Evolutionary conservation across 2,888 invertebrate genomes (phyloP), one percentile per base, ranked within the genome.

Genomic region (Erebia palarica): DNA sequence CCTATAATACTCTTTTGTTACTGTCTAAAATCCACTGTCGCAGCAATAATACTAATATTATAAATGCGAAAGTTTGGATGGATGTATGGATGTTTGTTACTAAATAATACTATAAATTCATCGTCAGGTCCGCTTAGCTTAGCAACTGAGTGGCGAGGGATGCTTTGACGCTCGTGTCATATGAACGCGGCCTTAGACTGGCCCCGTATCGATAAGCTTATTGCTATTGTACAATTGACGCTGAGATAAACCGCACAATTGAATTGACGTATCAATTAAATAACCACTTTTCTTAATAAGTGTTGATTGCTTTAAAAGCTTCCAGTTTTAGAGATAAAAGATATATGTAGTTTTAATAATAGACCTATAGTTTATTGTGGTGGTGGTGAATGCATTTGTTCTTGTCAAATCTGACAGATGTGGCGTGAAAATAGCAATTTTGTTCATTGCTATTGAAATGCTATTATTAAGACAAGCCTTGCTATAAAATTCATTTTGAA

Each of bases 201-300:
- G 51, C 51, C 68, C 68, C 68, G 36, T 53, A 69, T 47, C 57
- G 73, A 74, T 74, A 74, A 72, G 65, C 55, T 58, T 55, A 63
- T 63, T 63, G 63, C 61, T 55, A 63, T 63, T 63, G 63, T 63
- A 55, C 65, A 72, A 74, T 72, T 66, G 79, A 72, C 73, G 51
- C 70, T 69, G 71, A 79, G 80, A 80, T 80, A 81, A 78, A 75
- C 63, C 71, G 70, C 70, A 77, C 81, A 91, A 92, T 91, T 89
- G 88, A 88, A 90, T 89, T 87, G 84, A 87, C 85, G 84, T 79
- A 77, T 83, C 90, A 90, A 91, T 91, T 90, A 89, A 91, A 90
- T 85, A 89, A 80, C 88, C 88, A 84, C 84, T 92, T 86, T 78
- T 74, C 78, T 82, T 87, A 86, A 90, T 87, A 84, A 84, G 83